Evolutionary conservation across 1,140 invertebrate genomes (phyloP), one percentile per base, ranked within the genome.

Genomic region (Drosophila neocordata): DNA sequence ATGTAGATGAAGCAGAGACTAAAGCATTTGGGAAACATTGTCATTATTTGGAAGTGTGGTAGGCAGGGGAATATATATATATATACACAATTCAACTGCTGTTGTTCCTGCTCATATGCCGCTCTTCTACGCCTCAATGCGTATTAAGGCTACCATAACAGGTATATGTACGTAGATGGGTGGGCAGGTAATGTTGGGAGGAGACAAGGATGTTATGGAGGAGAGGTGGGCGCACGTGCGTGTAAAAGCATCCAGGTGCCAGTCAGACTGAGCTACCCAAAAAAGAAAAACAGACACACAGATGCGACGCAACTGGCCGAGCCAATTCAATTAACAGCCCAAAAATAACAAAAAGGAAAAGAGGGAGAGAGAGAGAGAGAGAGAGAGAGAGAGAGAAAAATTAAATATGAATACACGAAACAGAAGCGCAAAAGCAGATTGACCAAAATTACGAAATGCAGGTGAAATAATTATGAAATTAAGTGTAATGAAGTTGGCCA

Each of bases 71-170:
- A 48, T 31, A 48, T 48, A 48, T 48, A 48, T 48, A 48, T 31
- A 48, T 48, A 48, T 48, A 48, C 20, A 15, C 41, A 48, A 48
- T 48, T 48, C 41, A 48, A 48, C 41, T 48, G 41, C 18, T 48
- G 41, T 9, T 48, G 71, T 71, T 75, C 51, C 57, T 65, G 65
- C 73, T 79, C 73, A 44, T 73, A 65, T 65, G 65, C 70, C 64
- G 61, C 69, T 38, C 76, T 75, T 63, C 60, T 85, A 80, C 83
- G 81, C 77, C 51, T 83, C 68, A 83, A 83, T 83, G 80, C 81
- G 65, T 77, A 80, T 85, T 73, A 77, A 85, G 77, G 73, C 52
- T 75, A 72, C 68, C n/a, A 61, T 67, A 48, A 20, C n/a, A 48
- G 15, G 2, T 18, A 44, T 13, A 9, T 44, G 4, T n/a, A 13